phyloP scores from a whole-genome alignment of 2,113 vertebrate genomes.

The Pelecanoides urinatrix region DNA sequence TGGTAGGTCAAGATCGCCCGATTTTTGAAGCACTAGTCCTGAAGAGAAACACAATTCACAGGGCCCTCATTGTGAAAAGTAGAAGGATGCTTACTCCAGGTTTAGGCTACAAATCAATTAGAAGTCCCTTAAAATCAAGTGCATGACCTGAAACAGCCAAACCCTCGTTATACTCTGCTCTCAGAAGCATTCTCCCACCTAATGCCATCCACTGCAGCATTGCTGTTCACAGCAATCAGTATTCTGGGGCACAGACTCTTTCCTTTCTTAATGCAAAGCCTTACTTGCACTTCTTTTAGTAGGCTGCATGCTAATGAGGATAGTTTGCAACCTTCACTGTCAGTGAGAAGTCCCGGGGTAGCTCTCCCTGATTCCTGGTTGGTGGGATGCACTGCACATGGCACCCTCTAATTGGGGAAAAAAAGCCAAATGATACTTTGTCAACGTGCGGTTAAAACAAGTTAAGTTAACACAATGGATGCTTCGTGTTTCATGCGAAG shows the following conservation, averaged over 20 bases:
- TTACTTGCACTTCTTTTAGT: background rate
- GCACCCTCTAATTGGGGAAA: background rate
- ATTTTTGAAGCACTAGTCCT: background rate
- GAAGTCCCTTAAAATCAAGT: background rate
- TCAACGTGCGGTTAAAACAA: slow-evolving; percentile 20
- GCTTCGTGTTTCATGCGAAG: background rate
- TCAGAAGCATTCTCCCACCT: background rate
- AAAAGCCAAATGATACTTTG: background rate
- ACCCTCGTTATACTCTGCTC: background rate
- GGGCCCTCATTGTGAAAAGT: background rate
- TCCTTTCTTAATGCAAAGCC: slow-evolving; percentile 3
- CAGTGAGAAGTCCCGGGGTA: slow-evolving; percentile 13
- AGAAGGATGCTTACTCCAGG: background rate
- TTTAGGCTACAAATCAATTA: background rate
- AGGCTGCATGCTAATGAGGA: slow-evolving; percentile 51
- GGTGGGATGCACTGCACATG: background rate
- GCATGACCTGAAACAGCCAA: background rate
- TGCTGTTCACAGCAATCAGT: background rate
- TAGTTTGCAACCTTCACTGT: background rate
- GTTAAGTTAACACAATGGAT: background rate
- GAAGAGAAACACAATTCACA: background rate
- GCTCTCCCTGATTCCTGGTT: background rate
- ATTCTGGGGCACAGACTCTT: background rate
- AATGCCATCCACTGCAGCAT: background rate
- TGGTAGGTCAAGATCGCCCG: background rate